These are phyloP conservation scores for Sycobia sp. DNA, from an alignment of 1,140 invertebrate species.

Conservation along the genomic window DNA sequence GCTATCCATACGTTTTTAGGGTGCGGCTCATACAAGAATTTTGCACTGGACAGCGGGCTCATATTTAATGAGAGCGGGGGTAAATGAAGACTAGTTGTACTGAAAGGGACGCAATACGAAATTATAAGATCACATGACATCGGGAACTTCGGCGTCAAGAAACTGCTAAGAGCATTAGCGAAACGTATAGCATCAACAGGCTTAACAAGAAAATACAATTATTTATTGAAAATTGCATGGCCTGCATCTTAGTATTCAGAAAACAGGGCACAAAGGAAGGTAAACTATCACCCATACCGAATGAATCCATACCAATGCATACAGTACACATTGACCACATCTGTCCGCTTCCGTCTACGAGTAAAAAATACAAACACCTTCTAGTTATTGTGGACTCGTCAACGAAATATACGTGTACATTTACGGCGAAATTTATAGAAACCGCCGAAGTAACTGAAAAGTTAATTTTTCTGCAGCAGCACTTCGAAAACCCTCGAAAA, in stretches of 20 bases:
- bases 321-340: not conserved
- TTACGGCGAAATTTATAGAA: constrained; percentile 12
- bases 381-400: not conserved
- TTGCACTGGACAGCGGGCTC: constrained; percentile 19
- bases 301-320: not conserved
- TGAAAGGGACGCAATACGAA: not conserved
- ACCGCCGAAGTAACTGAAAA: not conserved
- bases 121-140: constrained; percentile 5
- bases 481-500: not conserved
- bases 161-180: not conserved
- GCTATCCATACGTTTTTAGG: constrained; percentile 7
- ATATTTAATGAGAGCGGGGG: constrained; percentile 17
- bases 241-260: not conserved
- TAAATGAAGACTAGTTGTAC: not conserved
- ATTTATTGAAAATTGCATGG: constrained; percentile 11
- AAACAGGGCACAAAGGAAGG: not conserved
- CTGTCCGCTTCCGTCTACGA: not conserved
- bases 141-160: not conserved
- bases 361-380: no score
- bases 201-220: not conserved
- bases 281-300: no score
- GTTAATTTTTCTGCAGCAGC: not conserved
- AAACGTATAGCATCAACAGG: not conserved
- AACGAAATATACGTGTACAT: constrained; percentile 5
- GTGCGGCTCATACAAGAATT: constrained; percentile 11